Conservation (phyloP, 2,797 vertebrate genomes). For the Gymnothorax reevesii region DNA sequence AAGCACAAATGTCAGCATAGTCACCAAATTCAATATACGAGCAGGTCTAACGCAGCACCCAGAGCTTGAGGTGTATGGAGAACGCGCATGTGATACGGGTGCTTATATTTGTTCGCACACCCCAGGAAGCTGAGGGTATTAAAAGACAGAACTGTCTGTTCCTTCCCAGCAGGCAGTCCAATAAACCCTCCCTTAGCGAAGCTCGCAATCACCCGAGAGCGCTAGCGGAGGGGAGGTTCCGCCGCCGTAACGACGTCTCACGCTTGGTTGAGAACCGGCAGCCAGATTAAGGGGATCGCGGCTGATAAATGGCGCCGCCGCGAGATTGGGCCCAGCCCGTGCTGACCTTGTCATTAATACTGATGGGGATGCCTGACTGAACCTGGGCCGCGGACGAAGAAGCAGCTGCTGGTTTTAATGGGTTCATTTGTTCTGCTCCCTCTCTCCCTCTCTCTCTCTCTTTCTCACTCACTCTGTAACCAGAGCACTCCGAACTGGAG, state of each 20-base stretch:
- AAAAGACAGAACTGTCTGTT: neutral
- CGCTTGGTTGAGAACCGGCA: slow-evolving; percentile 49
- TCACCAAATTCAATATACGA: neutral
- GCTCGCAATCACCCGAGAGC: slow-evolving; percentile 17
- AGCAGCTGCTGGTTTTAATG: slow-evolving; percentile 56
- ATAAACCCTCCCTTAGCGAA: neutral
- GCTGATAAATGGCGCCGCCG: slow-evolving; percentile 56
- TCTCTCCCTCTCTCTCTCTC: slow-evolving; percentile 42
- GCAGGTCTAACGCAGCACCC: neutral
- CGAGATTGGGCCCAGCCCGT: slow-evolving; percentile 38
- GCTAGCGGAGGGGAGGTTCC: slow-evolving; percentile 34
- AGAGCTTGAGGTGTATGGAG: neutral
- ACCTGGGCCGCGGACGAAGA: slow-evolving; percentile 55
- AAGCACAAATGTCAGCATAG: neutral
- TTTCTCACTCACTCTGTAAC: slow-evolving; percentile 16
- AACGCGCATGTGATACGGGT: neutral
- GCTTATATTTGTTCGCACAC: neutral
- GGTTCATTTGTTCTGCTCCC: slow-evolving; percentile 58
- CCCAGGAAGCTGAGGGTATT: neutral
- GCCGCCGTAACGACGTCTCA: slow-evolving; percentile 49
- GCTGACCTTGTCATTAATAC: slow-evolving; percentile 64
- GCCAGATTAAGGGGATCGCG: slow-evolving; percentile 47
- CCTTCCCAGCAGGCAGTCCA: neutral
- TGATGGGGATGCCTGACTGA: slow-evolving; percentile 49
- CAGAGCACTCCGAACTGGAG: neutral